Evolutionary conservation across 2,888 invertebrate species (phyloP).

Genomic region (Linnaemya tessellans): DNA sequence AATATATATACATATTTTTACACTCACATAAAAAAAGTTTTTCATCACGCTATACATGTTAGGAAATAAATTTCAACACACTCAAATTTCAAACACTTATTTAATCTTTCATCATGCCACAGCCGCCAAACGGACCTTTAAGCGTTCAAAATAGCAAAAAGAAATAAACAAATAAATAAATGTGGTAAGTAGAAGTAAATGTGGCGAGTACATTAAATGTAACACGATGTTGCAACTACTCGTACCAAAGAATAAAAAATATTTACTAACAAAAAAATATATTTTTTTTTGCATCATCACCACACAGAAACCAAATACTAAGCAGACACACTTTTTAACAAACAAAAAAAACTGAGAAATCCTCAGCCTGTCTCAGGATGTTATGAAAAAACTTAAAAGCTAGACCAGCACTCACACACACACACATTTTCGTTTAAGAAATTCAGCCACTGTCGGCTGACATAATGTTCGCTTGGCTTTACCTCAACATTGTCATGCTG

Average conservation of each 20-base stretch:
- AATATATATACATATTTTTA: not conserved
- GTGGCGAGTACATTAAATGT: not conserved
- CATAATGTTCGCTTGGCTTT: no score
- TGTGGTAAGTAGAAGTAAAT: not conserved
- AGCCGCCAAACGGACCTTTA: conserved; percentile 17
- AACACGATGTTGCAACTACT: conserved; percentile 11
- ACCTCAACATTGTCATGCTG: no score
- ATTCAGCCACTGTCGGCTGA: no score
- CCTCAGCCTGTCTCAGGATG: no score
- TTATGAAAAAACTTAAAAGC: no score
- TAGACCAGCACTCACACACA: no score
- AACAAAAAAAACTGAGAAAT: no score
- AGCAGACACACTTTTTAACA: not conserved
- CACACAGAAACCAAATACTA: not conserved
- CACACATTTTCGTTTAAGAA: no score
- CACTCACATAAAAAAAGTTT: not conserved
- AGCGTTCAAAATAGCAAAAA: not conserved
- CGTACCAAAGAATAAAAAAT: conserved; percentile 1
- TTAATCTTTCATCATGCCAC: conserved; percentile 26
- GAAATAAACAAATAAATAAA: not conserved
- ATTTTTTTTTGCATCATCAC: conserved; percentile 13
- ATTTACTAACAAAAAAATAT: conserved; percentile 3
- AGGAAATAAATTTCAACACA: conserved; percentile 14
- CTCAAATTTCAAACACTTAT: conserved; percentile 9
- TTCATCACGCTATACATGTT: conserved; percentile 24